phyloP scores from a whole-genome alignment of 1,140 invertebrate genomes.

The Drosophila triauraria region DNA sequence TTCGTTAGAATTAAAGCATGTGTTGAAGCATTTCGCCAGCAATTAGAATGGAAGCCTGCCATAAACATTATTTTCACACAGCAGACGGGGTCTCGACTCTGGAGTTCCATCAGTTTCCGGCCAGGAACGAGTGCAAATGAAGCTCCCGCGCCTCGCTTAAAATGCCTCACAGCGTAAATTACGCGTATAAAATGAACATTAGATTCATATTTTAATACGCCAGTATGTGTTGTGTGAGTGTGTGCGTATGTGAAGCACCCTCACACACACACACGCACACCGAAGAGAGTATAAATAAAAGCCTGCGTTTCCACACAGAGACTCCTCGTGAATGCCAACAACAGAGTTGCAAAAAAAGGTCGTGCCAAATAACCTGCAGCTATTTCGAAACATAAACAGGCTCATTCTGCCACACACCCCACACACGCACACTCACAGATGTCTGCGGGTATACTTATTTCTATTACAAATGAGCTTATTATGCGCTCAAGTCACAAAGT shows the following conservation, averaged over 20 bases:
- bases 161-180: slow-evolving; percentile 74
- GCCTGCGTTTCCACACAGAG: slow-evolving; percentile 38
- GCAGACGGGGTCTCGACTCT: background rate
- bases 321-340: slow-evolving; percentile 42
- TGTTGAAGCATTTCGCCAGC: background rate
- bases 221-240: slow-evolving; percentile 1
- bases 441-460: slow-evolving; percentile 53
- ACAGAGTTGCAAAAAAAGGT: slow-evolving; percentile 64
- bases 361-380: slow-evolving; percentile 77
- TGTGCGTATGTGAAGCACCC: slow-evolving; percentile 3
- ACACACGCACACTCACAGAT: slow-evolving; percentile 6
- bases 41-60: background rate
- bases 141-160: slow-evolving; percentile 26
- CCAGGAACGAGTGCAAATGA: slow-evolving; percentile 51
- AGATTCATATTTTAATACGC: slow-evolving; percentile 80
- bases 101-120: slow-evolving; percentile 29
- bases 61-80: slow-evolving; percentile 24
- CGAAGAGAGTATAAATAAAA: slow-evolving; percentile 61
- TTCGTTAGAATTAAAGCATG: slow-evolving; percentile 20
- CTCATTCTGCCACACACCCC: slow-evolving; percentile 12
- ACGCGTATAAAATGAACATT: slow-evolving; percentile 83
- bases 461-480: slow-evolving; percentile 83
- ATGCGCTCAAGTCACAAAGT: slow-evolving; percentile 80
- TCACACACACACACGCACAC: slow-evolving; percentile 7
- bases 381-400: slow-evolving; percentile 52